Evolutionary conservation across 2,113 vertebrate genomes (phyloP).

Genomic region (Zootoca vivipara): DNA sequence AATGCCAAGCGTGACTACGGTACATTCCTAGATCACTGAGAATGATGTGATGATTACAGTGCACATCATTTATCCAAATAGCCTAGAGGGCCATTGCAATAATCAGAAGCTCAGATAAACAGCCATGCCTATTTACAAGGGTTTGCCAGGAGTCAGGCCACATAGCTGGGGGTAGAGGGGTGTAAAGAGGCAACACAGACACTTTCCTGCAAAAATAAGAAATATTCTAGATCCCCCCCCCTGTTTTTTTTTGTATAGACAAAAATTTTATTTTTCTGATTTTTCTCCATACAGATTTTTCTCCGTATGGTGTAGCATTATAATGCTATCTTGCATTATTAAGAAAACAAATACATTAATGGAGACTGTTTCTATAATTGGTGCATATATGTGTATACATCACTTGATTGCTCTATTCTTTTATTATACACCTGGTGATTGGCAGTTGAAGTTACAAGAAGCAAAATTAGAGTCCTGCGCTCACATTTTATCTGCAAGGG

Average conservation of each 20-base stretch:
- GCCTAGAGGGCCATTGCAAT: conserved; percentile 11
- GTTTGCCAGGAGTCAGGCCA: conserved; percentile 23
- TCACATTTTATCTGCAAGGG: neutral
- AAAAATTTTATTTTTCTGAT: neutral
- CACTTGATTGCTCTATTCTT: neutral
- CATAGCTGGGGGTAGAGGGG: neutral
- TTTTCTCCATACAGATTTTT: neutral
- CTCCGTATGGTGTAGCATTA: no score
- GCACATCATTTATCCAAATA: conserved; percentile 30
- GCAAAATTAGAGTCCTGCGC: neutral
- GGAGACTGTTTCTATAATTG: neutral
- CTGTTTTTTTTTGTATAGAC: neutral
- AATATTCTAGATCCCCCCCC: neutral
- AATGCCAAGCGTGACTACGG: conserved; percentile 8
- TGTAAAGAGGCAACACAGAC: neutral
- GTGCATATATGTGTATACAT: neutral
- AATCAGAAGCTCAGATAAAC: conserved; percentile 32
- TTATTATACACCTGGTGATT: neutral
- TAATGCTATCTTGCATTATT: neutral
- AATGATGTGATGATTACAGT: conserved; percentile 12
- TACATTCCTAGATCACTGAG: neutral
- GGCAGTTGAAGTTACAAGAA: neutral
- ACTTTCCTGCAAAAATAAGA: neutral
- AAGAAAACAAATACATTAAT: neutral
- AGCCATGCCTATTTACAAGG: conserved; percentile 15